Percentiles rank a stretch among this genome's conserved stretches.
These are phyloP conservation scores for Pinna nobilis DNA, from an alignment of 1,140 invertebrate species.

Conservation along the genomic window DNA sequence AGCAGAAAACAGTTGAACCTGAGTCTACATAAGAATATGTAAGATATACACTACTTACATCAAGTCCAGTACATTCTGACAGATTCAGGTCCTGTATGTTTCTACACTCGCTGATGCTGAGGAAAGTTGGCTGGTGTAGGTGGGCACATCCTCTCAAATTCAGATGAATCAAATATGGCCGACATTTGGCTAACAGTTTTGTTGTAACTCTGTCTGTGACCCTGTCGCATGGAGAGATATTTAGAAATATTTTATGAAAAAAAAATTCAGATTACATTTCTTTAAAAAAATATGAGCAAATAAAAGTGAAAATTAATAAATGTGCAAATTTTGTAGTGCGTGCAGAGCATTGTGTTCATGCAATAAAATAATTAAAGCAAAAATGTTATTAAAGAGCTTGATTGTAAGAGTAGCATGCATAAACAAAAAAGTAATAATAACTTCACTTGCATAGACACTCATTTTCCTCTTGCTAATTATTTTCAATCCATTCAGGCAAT, in stretches of 20 bases:
- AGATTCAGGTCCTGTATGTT: constrained; percentile 75
- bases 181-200: constrained; percentile 66
- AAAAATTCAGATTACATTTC: constrained; percentile 1
- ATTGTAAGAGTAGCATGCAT: too few species aligned
- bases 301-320: too few species aligned
- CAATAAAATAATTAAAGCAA: too few species aligned
- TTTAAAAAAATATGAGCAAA: too few species aligned
- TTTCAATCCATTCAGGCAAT: too few species aligned
- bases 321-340: too few species aligned
- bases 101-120: constrained; percentile 70
- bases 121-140: constrained; percentile 63
- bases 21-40: neutral
- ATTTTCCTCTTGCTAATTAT: too few species aligned
- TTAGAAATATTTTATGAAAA: too few species aligned
- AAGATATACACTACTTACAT: constrained; percentile 61
- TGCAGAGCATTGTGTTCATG: too few species aligned
- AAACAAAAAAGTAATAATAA: too few species aligned
- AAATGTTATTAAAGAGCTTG: too few species aligned
- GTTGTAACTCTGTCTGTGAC: constrained; percentile 68
- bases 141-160: constrained; percentile 68
- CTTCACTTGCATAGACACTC: too few species aligned
- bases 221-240: constrained; percentile 45
- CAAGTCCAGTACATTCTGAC: constrained; percentile 70
- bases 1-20: neutral
- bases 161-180: constrained; percentile 72